Percentiles rank a stretch among this genome's conserved stretches.
These are phyloP conservation scores for Potamarius usumacintae DNA, from an alignment of 2,113 vertebrate species.

Conservation along the genomic window DNA sequence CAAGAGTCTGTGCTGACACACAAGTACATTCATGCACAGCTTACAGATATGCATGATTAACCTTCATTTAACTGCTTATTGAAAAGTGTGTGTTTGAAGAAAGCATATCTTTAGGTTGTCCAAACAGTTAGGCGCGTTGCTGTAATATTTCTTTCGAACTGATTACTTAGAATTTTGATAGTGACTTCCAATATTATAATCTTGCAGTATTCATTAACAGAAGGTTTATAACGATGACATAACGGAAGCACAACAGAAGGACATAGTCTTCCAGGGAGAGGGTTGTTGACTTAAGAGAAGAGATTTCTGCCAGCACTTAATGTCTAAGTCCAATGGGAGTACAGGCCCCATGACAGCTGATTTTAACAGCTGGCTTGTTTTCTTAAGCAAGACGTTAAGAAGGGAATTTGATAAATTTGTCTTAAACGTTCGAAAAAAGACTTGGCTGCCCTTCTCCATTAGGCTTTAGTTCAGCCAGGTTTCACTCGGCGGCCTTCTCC, in stretches of 20 bases:
- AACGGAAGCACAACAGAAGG: conserved; percentile 10
- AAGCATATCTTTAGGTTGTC: background rate
- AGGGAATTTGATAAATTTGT: conserved; percentile 60
- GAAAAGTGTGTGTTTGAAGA: background rate
- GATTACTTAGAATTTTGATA: background rate
- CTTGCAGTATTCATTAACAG: conserved; percentile 27
- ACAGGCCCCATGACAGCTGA: conserved; percentile 54
- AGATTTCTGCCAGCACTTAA: conserved; percentile 47
- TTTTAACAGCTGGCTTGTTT: conserved; percentile 56
- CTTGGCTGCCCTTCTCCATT: conserved; percentile 56
- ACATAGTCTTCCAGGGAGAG: conserved; percentile 9
- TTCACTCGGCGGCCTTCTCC: conserved; percentile 36
- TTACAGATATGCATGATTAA: background rate
- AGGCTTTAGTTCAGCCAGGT: conserved; percentile 50
- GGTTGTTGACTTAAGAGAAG: conserved; percentile 34
- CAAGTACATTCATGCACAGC: background rate
- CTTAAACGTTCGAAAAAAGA: conserved; percentile 52
- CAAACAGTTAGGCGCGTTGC: background rate
- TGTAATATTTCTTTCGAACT: background rate
- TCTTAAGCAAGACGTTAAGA: conserved; percentile 44
- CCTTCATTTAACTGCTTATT: background rate
- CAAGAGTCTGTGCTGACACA: conserved; percentile 11
- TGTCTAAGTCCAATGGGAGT: conserved; percentile 45
- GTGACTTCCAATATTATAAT: background rate
- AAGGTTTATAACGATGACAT: conserved; percentile 21